Conservation (phyloP, 2,888 invertebrate genomes). For the Cybosia mesomella region DNA sequence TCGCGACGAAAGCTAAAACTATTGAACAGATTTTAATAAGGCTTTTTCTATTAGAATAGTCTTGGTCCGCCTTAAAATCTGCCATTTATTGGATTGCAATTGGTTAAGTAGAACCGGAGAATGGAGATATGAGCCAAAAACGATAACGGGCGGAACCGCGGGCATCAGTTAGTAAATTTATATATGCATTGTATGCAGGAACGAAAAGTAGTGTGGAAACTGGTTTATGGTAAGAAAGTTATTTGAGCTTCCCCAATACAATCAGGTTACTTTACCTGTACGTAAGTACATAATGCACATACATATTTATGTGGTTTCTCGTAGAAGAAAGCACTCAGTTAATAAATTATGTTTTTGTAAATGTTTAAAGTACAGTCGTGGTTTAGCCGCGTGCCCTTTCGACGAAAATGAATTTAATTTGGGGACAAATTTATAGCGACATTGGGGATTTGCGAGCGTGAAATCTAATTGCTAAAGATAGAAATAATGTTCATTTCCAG, state of each 20-base stretch:
- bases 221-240: background rate
- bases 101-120: too few species aligned
- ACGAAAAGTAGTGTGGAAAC: background rate
- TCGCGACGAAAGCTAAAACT: too few species aligned
- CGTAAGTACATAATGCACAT: background rate
- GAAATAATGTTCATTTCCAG: background rate
- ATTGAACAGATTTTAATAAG: too few species aligned
- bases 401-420: background rate
- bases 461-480: conserved; percentile 4
- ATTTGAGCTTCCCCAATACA: background rate
- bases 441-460: background rate
- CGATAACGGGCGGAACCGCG: too few species aligned
- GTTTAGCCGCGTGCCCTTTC: background rate
- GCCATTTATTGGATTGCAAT: too few species aligned
- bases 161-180: too few species aligned
- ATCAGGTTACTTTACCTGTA: background rate
- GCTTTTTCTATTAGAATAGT: too few species aligned
- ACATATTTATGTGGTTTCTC: background rate
- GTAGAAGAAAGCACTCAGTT: background rate
- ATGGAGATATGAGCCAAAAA: too few species aligned
- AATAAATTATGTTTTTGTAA: conserved; percentile 6
- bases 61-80: too few species aligned
- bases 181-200: background rate
- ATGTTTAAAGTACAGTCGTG: conserved; percentile 1
- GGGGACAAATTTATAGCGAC: background rate